These are phyloP conservation scores for Drosophila pseudoobscura DNA, from an alignment of 1,140 invertebrate genomes.

Conservation along the genomic window DNA sequence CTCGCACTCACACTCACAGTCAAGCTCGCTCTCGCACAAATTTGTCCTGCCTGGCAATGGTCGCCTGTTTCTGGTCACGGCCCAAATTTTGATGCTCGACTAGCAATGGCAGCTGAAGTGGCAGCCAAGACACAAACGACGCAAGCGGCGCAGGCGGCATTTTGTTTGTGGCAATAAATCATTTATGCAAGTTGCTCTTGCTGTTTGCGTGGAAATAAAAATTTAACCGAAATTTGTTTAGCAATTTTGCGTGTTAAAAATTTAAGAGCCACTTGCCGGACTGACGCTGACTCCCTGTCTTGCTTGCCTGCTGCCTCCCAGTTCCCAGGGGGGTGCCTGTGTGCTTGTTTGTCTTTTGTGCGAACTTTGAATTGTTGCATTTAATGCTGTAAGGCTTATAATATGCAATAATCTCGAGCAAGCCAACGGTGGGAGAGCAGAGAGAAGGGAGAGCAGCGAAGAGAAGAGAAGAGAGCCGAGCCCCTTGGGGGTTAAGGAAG, in stretches of 20 bases:
- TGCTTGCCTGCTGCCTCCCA: not conserved
- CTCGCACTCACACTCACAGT: slow-evolving; percentile 7
- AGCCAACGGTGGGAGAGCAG: slow-evolving; percentile 1
- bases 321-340: not conserved
- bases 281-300: slow-evolving; percentile 11
- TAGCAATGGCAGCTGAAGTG: slow-evolving; percentile 68
- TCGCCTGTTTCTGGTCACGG: slow-evolving; percentile 75
- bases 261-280: slow-evolving; percentile 49
- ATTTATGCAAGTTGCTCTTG: slow-evolving; percentile 76
- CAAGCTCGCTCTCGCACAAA: slow-evolving; percentile 19
- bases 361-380: slow-evolving; percentile 55
- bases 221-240: slow-evolving; percentile 73
- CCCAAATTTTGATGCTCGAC: slow-evolving; percentile 79
- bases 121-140: slow-evolving; percentile 22
- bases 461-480: not conserved
- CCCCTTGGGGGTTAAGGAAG: slow-evolving; percentile 6
- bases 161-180: slow-evolving; percentile 76
- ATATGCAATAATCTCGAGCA: slow-evolving; percentile 75
- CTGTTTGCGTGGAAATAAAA: slow-evolving; percentile 71
- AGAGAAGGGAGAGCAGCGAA: not conserved
- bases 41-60: slow-evolving; percentile 64
- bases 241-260: slow-evolving; percentile 79
- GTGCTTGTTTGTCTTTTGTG: slow-evolving; percentile 46
- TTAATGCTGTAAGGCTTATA: slow-evolving; percentile 65
- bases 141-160: slow-evolving; percentile 25